Percentiles rank a stretch among this genome's conserved stretches.
phyloP scores from a whole-genome alignment of 2,888 invertebrate species.

The Ferdinandea cuprea region DNA sequence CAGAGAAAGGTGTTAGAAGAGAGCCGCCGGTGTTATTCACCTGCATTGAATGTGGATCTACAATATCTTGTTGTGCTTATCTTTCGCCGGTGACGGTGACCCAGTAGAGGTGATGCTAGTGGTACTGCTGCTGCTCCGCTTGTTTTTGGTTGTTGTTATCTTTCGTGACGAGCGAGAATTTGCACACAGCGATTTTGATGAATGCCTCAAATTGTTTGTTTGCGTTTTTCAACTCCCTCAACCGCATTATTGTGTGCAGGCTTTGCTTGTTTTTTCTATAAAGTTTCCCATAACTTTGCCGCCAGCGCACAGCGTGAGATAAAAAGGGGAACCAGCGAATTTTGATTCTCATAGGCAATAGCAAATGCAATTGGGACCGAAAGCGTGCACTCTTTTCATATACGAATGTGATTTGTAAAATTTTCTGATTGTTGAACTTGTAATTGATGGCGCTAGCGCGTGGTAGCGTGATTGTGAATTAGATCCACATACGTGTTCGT shows the following conservation, averaged over 20 bases:
- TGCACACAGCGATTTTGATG: slow-evolving; percentile 71
- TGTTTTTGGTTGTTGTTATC: slow-evolving; percentile 63
- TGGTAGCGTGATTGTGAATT: too few species aligned
- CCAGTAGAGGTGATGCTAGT: slow-evolving; percentile 45
- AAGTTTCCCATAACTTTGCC: slow-evolving; percentile 63
- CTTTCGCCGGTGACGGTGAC: slow-evolving; percentile 48
- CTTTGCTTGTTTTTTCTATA: slow-evolving; percentile 57
- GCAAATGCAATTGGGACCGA: slow-evolving; percentile 17
- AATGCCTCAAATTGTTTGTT: slow-evolving; percentile 72
- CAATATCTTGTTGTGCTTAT: slow-evolving; percentile 16
- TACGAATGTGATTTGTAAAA: slow-evolving; percentile 14
- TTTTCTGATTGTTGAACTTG: slow-evolving; percentile 9
- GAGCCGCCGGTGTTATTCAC: slow-evolving; percentile 58
- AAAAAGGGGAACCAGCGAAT: slow-evolving; percentile 42
- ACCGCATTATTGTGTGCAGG: slow-evolving; percentile 38
- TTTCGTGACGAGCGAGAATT: slow-evolving; percentile 69
- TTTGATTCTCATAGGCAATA: neutral
- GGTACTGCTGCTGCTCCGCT: slow-evolving; percentile 14
- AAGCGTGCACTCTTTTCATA: slow-evolving; percentile 15
- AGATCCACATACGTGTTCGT: too few species aligned
- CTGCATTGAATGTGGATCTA: slow-evolving; percentile 25
- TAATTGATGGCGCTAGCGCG: slow-evolving; percentile 31
- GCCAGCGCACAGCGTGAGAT: slow-evolving; percentile 60
- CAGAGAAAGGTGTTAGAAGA: slow-evolving; percentile 74
- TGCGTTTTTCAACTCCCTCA: slow-evolving; percentile 55